Conservation (phyloP, 1,140 invertebrate species). For the Drosophila azteca region DNA sequence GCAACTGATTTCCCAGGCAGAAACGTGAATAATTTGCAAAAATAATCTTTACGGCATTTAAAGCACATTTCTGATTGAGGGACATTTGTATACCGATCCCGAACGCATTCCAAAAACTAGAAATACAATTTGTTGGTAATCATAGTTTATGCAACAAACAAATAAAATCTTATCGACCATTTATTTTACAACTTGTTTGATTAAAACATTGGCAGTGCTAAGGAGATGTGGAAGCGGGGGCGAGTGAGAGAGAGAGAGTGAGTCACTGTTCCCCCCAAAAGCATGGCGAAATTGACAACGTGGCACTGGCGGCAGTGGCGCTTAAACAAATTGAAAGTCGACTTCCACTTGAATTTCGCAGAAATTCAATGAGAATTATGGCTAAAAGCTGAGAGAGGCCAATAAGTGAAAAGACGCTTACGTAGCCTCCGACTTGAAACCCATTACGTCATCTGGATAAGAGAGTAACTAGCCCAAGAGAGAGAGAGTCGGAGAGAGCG, state of each 20-base stretch:
- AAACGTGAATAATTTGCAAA: slow-evolving; percentile 45
- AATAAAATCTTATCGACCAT: slow-evolving; percentile 28
- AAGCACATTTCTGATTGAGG: slow-evolving; percentile 1
- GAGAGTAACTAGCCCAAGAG: slow-evolving; percentile 22
- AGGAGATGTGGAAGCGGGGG: slow-evolving; percentile 1
- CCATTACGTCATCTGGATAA: slow-evolving; percentile 42
- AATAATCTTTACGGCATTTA: not conserved
- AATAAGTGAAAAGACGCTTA: slow-evolving; percentile 18
- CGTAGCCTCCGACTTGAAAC: slow-evolving; percentile 26
- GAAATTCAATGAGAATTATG: not conserved
- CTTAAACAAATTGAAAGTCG: slow-evolving; percentile 4
- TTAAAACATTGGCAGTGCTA: slow-evolving; percentile 33
- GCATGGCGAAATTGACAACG: slow-evolving; percentile 25
- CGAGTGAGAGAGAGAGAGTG: slow-evolving; percentile 30
- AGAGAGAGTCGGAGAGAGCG: not conserved
- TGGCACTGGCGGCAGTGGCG: slow-evolving; percentile 17
- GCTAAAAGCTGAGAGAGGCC: not conserved
- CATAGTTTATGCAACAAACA: slow-evolving; percentile 34
- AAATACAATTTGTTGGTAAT: not conserved
- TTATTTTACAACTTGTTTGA: slow-evolving; percentile 57
- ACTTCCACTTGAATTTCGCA: not conserved
- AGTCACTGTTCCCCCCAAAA: slow-evolving; percentile 19
- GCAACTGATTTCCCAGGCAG: too few species aligned
- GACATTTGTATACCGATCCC: not conserved
- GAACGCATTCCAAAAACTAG: slow-evolving; percentile 2